phyloP scores from a whole-genome alignment of 2,888 invertebrate species.

The Anodontia alba region DNA sequence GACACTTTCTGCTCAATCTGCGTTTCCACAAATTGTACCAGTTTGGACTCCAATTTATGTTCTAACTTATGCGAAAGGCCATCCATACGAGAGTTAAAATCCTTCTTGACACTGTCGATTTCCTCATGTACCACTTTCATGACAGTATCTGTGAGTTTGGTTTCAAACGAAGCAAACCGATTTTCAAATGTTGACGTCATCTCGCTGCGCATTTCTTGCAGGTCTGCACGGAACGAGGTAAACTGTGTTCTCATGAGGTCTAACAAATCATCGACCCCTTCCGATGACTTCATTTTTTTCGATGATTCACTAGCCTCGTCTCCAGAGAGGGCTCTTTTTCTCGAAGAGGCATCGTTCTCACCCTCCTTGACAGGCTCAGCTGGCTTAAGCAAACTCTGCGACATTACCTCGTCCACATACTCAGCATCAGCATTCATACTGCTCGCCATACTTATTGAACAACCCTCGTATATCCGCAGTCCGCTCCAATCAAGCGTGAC shows the following conservation, averaged over 20 bases:
- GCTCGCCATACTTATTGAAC: not conserved
- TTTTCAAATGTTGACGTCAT: not conserved
- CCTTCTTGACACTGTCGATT: conserved; percentile 3
- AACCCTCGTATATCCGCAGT: not conserved
- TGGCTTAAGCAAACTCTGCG: not conserved
- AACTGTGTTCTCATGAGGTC: conserved; percentile 1
- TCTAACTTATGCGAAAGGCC: not conserved
- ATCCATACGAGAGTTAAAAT: conserved; percentile 1
- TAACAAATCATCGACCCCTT: not conserved
- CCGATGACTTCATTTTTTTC: not conserved
- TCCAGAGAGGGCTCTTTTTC: conserved; percentile 2
- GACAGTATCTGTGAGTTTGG: not conserved
- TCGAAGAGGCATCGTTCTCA: not conserved
- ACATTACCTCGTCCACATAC: not conserved
- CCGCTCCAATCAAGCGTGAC: not conserved
- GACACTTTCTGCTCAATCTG: not conserved
- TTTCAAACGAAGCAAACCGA: not conserved
- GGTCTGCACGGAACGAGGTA: not conserved
- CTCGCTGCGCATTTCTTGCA: not conserved
- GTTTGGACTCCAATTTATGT: not conserved
- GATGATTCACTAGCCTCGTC: not conserved
- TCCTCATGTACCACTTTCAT: conserved; percentile 11
- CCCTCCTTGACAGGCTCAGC: not conserved
- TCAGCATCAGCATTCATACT: not conserved
- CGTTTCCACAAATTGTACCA: not conserved